These are phyloP conservation scores for Calyptommatus sinebrachiatus DNA, from an alignment of 2,113 vertebrate species.

Conservation along the genomic window DNA sequence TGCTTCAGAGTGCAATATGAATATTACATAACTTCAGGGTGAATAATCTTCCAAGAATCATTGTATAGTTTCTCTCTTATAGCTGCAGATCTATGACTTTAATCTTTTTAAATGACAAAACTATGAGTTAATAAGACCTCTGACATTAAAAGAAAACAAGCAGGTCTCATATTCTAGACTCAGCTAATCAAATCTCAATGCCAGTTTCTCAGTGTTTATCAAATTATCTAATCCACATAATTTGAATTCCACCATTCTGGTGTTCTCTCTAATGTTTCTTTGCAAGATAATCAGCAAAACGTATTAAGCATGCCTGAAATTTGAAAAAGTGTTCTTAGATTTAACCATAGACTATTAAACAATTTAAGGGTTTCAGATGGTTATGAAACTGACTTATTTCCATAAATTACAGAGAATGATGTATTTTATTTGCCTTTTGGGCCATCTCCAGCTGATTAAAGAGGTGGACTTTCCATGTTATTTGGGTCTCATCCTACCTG, in stretches of 20 bases:
- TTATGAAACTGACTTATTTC: too few relatives aligned
- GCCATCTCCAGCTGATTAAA: too few relatives aligned
- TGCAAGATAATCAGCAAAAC: background rate
- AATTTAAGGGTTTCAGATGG: too few relatives aligned
- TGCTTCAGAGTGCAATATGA: background rate
- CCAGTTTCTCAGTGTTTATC: constrained; percentile 1
- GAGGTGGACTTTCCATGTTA: too few relatives aligned
- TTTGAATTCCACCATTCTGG: constrained; percentile 14
- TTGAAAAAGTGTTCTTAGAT: too few relatives aligned
- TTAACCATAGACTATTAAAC: too few relatives aligned
- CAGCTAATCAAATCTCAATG: constrained; percentile 6
- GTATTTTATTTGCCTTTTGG: too few relatives aligned
- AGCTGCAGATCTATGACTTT: background rate
- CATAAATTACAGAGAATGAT: too few relatives aligned
- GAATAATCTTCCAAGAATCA: constrained; percentile 12
- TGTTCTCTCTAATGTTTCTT: constrained; percentile 10
- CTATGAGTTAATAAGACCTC: constrained; percentile 6
- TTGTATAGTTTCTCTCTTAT: background rate
- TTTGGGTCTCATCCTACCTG: too few relatives aligned
- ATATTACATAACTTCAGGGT: constrained; percentile 2
- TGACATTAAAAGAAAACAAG: constrained; percentile 10
- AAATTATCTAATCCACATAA: background rate
- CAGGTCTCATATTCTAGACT: constrained; percentile 8
- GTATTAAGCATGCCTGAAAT: too few relatives aligned
- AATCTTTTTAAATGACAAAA: constrained; percentile 27